Base-by-base conservation (phyloP, 2,797 vertebrate genomes). In the Tapera naevia region DNA sequence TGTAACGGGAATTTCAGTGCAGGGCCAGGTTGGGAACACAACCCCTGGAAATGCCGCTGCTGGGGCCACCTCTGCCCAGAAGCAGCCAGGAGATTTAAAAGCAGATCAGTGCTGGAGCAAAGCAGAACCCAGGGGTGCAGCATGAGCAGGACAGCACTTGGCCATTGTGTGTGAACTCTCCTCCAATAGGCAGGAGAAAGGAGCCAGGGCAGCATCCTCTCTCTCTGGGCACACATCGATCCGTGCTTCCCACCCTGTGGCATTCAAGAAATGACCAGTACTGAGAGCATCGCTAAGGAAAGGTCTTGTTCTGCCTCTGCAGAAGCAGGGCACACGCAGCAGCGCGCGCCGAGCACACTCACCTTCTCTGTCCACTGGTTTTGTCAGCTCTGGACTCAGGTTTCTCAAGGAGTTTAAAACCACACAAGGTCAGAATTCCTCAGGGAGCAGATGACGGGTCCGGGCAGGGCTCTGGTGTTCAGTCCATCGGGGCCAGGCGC, bases 391-490 rank as follows among this genome's bases (percentile, higher is more conserved):
- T 5, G 22, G 72, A 10, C 60, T 81, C 79, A 25, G 66, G 50
- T 60, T 83, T 64, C 80, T 23, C 50, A 45, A 5, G 19, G 37
- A 66, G 21, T n/a, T 76, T 28, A 24, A 57, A 90, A 35, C 15
- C 17, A 45, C 37, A 11, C 19, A 10, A 45, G 76, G 73, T 80
- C 76, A 86, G 37, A 78, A 81, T 54, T 67, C 65, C 65, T 16
- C 51, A 13, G 57, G 53, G 89, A 62, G 70, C 51, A 61, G 78
- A 13, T 0, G 10, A 22, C 13, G 2, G 1, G 28, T 16, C n/a
- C 0, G 0, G 58, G 54, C 70, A 74, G 0, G 2, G 70, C 57
- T 30, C 78, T 61, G 61, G 19, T 0, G 0, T 22, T 71, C 81
- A 7, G 1, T 22, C 65, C 17, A 4, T 1, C 7, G 48, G 62